A percentile compares a stretch with the other conserved stretches of the same genome.
These are phyloP conservation scores for Mystacornis crossleyi DNA, from an alignment of 2,113 vertebrate genomes.

Conservation along the genomic window DNA sequence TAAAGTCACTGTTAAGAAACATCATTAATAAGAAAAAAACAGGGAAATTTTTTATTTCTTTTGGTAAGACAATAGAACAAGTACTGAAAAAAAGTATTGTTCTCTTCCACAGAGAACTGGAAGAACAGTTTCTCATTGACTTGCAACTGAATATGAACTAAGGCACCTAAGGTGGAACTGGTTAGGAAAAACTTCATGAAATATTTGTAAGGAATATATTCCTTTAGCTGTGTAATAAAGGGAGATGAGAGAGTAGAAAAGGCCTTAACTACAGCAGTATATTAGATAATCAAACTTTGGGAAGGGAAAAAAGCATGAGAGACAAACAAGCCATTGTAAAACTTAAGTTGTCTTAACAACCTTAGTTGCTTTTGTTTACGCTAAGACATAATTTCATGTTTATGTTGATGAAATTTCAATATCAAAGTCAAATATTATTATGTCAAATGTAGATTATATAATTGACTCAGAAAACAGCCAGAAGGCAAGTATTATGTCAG, in stretches of 20 bases:
- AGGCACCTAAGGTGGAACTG: not conserved
- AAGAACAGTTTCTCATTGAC: not conserved
- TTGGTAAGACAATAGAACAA: not conserved
- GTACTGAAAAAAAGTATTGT: not conserved
- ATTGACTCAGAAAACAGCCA: slow-evolving; percentile 43
- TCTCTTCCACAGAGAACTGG: not conserved
- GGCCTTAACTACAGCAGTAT: not conserved
- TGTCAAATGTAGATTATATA: slow-evolving; percentile 22
- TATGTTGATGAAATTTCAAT: slow-evolving; percentile 18
- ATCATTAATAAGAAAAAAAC: not conserved
- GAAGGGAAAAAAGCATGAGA: not conserved
- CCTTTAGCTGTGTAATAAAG: not conserved
- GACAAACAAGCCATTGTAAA: not conserved
- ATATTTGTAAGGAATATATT: not conserved
- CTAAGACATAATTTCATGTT: not conserved
- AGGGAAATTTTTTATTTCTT: not conserved
- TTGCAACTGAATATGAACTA: not conserved
- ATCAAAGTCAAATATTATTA: slow-evolving; percentile 27
- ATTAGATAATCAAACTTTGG: not conserved
- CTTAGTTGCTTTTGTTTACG: not conserved
- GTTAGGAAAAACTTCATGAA: not conserved
- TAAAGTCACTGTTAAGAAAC: not conserved
- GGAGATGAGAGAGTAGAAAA: not conserved
- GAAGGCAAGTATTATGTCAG: slow-evolving; percentile 16
- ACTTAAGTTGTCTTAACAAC: not conserved